These are phyloP conservation scores for Pelagia noctiluca DNA, from an alignment of 30 jellyfish, hydroid and myxozoan genomes.

Conservation along the genomic window DNA sequence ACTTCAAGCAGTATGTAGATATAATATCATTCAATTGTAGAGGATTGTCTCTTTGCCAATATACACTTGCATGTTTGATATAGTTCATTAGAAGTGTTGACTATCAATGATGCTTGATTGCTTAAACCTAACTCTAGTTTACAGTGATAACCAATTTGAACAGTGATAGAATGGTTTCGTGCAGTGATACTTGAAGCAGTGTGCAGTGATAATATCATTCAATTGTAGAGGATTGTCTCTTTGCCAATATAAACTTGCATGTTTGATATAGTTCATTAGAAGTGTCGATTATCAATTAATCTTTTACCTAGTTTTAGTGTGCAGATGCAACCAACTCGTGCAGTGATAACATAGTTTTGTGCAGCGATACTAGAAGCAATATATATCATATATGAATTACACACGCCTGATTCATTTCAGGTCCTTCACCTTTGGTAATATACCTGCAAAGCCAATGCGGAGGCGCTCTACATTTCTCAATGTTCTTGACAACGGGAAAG, in stretches of 20 bases:
- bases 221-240: not conserved
- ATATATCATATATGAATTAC: not conserved
- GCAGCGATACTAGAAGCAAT: not conserved
- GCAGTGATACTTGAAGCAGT: not conserved
- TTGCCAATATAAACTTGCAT: not conserved
- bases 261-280: not conserved
- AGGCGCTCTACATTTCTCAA: slow-evolving; percentile 64
- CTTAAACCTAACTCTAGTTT: not conserved
- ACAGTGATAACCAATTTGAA: not conserved
- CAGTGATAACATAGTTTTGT: not conserved
- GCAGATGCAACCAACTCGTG: not conserved
- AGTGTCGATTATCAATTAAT: not conserved
- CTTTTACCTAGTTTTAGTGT: not conserved
- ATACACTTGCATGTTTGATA: too few species aligned
- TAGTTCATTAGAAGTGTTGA: not conserved
- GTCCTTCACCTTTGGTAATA: slow-evolving; percentile 24
- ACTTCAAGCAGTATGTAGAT: not conserved
- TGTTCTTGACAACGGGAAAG: slow-evolving; percentile 62
- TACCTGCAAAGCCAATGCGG: slow-evolving; percentile 69
- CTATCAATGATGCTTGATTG: too few species aligned
- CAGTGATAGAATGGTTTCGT: not conserved
- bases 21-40: not conserved
- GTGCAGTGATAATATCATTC: not conserved
- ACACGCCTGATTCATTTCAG: not conserved
- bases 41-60: not conserved